phyloP scores from a whole-genome alignment of 2,888 invertebrate genomes.

The Xanthostigma xanthostigma region DNA sequence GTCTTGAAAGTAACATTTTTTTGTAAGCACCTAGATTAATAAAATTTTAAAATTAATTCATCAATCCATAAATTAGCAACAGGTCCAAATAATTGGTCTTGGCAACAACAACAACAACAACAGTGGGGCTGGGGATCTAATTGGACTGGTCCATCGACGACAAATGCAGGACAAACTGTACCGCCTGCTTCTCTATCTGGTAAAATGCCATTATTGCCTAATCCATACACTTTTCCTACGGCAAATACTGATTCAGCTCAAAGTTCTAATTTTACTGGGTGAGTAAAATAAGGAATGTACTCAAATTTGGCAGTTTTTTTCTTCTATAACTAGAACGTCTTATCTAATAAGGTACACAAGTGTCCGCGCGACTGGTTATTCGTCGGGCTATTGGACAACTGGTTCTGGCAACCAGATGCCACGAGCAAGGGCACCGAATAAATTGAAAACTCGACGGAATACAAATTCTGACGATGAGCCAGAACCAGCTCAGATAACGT shows the following conservation, averaged over 20 bases:
- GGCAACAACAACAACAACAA: slow-evolving; percentile 35
- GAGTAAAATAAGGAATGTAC: slow-evolving; percentile 1
- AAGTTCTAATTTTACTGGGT: slow-evolving; percentile 18
- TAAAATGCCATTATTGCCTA: slow-evolving; percentile 26
- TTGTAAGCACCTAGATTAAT: too few relatives aligned
- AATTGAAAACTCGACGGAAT: background rate
- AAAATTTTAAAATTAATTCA: too few relatives aligned
- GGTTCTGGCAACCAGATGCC: background rate
- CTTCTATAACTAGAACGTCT: slow-evolving; percentile 3
- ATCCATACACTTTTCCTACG: slow-evolving; percentile 13
- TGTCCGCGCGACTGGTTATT: slow-evolving; percentile 11
- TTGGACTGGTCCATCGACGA: slow-evolving; percentile 26
- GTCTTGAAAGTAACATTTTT: too few relatives aligned
- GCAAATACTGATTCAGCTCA: slow-evolving; percentile 13
- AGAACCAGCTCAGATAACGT: slow-evolving; percentile 23
- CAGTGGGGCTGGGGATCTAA: slow-evolving; percentile 15
- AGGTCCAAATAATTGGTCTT: slow-evolving; percentile 23
- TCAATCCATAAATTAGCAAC: background rate
- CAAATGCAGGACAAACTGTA: slow-evolving; percentile 27
- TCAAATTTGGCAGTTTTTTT: slow-evolving; percentile 1
- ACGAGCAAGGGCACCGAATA: background rate
- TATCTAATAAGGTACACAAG: slow-evolving; percentile 12
- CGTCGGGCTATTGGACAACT: slow-evolving; percentile 23
- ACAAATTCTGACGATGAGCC: slow-evolving; percentile 7
- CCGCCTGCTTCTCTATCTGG: slow-evolving; percentile 12